Base-by-base conservation (phyloP, 1,140 invertebrate genomes). In the Sesamia nonagrioides region DNA sequence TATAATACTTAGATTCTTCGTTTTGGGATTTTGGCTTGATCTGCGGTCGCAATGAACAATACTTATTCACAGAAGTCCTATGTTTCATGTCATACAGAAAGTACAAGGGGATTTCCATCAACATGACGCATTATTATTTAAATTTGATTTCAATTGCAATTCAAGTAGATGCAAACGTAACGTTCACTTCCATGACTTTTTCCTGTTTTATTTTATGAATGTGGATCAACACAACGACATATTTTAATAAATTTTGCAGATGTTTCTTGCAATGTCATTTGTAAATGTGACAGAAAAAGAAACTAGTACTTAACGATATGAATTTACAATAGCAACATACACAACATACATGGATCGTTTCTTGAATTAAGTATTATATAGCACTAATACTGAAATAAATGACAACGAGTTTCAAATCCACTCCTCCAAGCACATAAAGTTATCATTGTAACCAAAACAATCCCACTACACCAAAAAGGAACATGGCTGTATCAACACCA, bases 41-140 rank as follows among this genome's bases (percentile, higher is more conserved):
- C 9, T n/a, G 54, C 50, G 50, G 37, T 58, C 7, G 27, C 33
- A 42, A 21, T 73, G 35, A 58, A 73, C 54, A 58, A 73, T 45
- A 42, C 35, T 73, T 58, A 8, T 73, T 73, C 71, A 73, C 18
- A 15, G 71, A 73, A 73, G 13, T 42, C 7, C 35, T 27, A 42
- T 27, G 37, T 4, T 63, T 63, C 60, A 60, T 60, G n/a, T 48
- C 40, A 54, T 21, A 45, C 54, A 58, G 48, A 71, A 71, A 73
- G 50, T 58, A 58, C 8, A 15, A 37, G 50, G 71, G 71, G 71
- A 73, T 73, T 73, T 73, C 71, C 71, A 73, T 58, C 50, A 58
- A 37, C 15, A 56, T 73, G 54, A 73, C 71, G 71, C 71, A 73
- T 42, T 40, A 27, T 63, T 63, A 54, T 73, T 37, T 42, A 21